phyloP scores from a whole-genome alignment of 2,888 invertebrate genomes.

The Agonopterix alstromeriana region DNA sequence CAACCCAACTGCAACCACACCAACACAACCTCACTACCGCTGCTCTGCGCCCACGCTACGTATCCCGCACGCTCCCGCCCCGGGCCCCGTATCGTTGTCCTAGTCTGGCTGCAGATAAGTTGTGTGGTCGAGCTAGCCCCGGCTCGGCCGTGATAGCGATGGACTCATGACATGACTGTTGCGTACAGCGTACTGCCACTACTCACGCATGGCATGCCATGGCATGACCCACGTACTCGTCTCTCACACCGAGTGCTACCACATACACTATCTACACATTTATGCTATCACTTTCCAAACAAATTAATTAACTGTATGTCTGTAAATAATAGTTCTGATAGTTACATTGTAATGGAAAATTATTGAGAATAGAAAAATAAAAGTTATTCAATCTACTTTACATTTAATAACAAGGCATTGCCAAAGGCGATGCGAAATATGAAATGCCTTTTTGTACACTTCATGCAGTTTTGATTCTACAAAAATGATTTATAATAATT shows the following conservation, averaged over 20 bases:
- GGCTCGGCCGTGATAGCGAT: constrained; percentile 12
- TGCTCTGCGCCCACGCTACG: constrained; percentile 13
- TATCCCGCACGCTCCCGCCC: constrained; percentile 7
- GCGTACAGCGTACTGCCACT: neutral
- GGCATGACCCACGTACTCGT: constrained; percentile 6
- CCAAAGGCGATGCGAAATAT: constrained; percentile 46
- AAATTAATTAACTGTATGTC: constrained; percentile 55
- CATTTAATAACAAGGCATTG: constrained; percentile 30
- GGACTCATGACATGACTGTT: constrained; percentile 16
- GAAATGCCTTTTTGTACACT: constrained; percentile 54
- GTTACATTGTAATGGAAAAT: constrained; percentile 3
- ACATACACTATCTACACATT: constrained; percentile 64
- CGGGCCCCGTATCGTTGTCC: constrained; percentile 10
- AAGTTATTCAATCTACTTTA: constrained; percentile 14
- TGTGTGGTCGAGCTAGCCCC: constrained; percentile 14
- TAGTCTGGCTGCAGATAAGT: constrained; percentile 33
- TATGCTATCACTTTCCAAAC: constrained; percentile 54
- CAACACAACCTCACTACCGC: constrained; percentile 69
- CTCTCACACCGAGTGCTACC: constrained; percentile 48
- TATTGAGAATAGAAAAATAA: neutral
- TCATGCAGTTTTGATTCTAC: constrained; percentile 55
- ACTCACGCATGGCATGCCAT: neutral
- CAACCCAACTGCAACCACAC: constrained; percentile 92
- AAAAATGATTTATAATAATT: constrained; percentile 44
- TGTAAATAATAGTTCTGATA: constrained; percentile 18